A percentile compares a stretch with the other conserved stretches of the same genome.
Evolutionary conservation across 2,797 vertebrate species (phyloP).

Genomic region (Micrastur ruficollis): DNA sequence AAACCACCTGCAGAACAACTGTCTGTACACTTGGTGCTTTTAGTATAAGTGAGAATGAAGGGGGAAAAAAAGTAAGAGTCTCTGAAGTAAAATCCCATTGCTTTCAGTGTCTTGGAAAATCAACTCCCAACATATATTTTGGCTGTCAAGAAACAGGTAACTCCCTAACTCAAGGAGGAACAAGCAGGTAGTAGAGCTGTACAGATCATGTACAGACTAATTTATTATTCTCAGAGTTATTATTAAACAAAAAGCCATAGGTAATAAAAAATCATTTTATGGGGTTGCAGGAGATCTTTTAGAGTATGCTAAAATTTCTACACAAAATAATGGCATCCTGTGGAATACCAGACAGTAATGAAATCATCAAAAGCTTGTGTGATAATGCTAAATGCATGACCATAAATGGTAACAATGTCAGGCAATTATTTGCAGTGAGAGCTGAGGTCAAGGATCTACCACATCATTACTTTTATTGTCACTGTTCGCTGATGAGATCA

Average conservation of each 20-base stretch:
- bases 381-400: neutral
- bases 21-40: neutral
- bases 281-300: neutral
- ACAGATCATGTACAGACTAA: neutral
- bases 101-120: neutral
- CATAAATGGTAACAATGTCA: neutral
- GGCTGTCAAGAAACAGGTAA: neutral
- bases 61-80: neutral
- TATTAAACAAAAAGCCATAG: neutral
- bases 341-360: neutral
- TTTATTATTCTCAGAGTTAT: neutral
- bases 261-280: neutral
- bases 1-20: neutral
- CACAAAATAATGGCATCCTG: neutral
- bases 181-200: neutral
- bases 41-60: neutral
- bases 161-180: neutral
- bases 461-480: neutral
- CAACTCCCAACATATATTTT: neutral
- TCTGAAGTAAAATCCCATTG: neutral
- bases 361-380: neutral
- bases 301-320: neutral
- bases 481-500: neutral
- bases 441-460: conserved; percentile 3
- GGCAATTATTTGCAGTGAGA: neutral